Percentiles rank a stretch among this genome's conserved stretches.
Conservation (phyloP, 2,113 vertebrate species). For the Sebastes schlegelii region DNA sequence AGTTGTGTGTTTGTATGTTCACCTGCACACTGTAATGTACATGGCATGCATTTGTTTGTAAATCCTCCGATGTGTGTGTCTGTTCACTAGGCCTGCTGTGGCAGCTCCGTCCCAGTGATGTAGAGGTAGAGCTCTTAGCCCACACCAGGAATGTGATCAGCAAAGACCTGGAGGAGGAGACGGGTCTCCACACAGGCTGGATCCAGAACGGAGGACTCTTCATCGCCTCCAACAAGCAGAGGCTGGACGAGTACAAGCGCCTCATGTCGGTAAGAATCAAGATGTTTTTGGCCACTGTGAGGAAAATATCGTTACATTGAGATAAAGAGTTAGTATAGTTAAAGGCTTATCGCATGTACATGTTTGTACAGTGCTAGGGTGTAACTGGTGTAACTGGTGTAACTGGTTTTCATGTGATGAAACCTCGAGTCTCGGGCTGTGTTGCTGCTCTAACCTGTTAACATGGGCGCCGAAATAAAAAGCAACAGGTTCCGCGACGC, state of each 20-base stretch:
- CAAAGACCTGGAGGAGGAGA: conserved; percentile 91
- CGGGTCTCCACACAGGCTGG: conserved; percentile 95
- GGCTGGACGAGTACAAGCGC: conserved; percentile 97
- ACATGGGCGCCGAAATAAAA: too few species aligned
- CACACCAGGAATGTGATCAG: conserved; percentile 93
- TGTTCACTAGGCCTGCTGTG: conserved; percentile 89
- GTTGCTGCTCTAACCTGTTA: too few species aligned
- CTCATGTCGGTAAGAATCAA: conserved; percentile 93
- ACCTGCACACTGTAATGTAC: conserved; percentile 38
- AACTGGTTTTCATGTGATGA: too few species aligned
- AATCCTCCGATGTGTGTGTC: background rate
- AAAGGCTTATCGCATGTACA: too few species aligned
- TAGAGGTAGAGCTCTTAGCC: conserved; percentile 94
- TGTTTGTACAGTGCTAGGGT: too few species aligned
- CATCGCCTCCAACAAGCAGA: conserved; percentile 95
- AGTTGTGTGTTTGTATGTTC: background rate
- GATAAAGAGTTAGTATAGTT: too few species aligned
- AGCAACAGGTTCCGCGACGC: too few species aligned
- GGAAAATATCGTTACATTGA: too few species aligned
- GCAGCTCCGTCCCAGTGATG: conserved; percentile 96
- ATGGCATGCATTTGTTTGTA: background rate
- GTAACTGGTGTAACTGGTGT: too few species aligned
- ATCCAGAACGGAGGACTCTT: conserved; percentile 97
- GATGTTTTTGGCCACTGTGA: background rate
- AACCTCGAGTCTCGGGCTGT: too few species aligned